Conservation (phyloP, 2,113 vertebrate species). For the Tragulus kanchil region DNA sequence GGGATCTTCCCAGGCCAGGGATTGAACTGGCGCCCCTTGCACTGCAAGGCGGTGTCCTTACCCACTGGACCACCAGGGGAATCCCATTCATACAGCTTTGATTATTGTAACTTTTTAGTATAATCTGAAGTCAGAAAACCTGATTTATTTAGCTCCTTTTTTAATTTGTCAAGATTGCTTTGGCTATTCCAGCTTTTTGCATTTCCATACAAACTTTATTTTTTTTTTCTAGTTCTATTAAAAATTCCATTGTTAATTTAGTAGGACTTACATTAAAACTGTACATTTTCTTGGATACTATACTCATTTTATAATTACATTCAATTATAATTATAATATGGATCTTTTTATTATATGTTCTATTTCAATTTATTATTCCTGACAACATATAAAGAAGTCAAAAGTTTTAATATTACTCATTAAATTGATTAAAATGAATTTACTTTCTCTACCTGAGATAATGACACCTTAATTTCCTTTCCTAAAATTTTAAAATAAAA, state of each 20-base stretch:
- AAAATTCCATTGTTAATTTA: background rate
- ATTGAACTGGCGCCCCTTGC: too few relatives aligned
- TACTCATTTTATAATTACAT: background rate
- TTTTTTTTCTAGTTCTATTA: background rate
- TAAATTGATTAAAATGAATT: background rate
- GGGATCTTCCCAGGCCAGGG: too few relatives aligned
- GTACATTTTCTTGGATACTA: background rate
- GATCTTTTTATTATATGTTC: background rate
- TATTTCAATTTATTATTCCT: background rate
- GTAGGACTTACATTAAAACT: background rate
- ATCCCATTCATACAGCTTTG: too few relatives aligned
- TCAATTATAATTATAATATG: background rate
- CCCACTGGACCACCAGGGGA: too few relatives aligned
- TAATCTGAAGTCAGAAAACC: background rate
- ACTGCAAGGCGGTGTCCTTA: too few relatives aligned
- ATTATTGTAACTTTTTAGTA: background rate
- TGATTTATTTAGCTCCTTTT: background rate
- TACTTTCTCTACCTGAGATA: background rate
- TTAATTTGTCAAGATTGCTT: background rate
- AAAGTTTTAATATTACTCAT: background rate
- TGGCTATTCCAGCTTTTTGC: background rate
- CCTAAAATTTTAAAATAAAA: background rate
- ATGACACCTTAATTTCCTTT: background rate
- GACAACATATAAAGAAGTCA: background rate
- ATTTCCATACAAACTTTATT: background rate